A percentile compares a stretch with the other conserved stretches of the same genome.
These are phyloP conservation scores for Apus apus DNA, from an alignment of 2,113 vertebrate species.

Conservation along the genomic window DNA sequence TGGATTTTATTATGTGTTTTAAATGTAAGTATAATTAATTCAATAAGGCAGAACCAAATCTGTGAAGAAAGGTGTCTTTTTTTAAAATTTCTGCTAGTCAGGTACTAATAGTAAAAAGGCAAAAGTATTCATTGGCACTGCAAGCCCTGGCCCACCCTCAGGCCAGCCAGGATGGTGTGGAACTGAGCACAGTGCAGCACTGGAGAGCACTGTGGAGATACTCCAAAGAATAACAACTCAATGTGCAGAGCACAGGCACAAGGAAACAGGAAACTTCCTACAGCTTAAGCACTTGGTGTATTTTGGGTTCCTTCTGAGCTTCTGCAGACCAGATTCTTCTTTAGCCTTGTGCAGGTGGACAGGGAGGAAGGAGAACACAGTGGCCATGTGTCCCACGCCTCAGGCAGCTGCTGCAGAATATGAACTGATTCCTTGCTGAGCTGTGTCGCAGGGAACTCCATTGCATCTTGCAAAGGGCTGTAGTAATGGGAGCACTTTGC, in stretches of 20 bases:
- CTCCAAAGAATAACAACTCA: neutral
- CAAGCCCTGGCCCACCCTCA: neutral
- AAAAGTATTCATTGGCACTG: neutral
- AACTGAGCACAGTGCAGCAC: neutral
- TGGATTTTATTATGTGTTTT: neutral
- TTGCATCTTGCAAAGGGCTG: neutral
- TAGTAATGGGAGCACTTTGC: neutral
- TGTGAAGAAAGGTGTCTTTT: neutral
- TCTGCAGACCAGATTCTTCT: neutral
- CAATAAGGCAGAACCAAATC: neutral
- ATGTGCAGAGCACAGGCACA: neutral
- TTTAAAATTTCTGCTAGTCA: neutral
- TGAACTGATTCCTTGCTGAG: neutral
- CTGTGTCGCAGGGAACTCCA: neutral
- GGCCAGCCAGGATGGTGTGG: rapidly evolving
- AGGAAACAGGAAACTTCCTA: neutral
- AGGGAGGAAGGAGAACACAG: neutral
- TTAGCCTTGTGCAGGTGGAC: neutral
- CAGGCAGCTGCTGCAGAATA: neutral
- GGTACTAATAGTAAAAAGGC: neutral
- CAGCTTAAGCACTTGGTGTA: neutral
- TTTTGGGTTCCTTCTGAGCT: neutral
- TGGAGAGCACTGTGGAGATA: neutral
- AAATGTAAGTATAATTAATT: neutral
- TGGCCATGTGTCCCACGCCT: neutral